Conservation (phyloP, 2,888 invertebrate genomes). For the Brenthis hecate region DNA sequence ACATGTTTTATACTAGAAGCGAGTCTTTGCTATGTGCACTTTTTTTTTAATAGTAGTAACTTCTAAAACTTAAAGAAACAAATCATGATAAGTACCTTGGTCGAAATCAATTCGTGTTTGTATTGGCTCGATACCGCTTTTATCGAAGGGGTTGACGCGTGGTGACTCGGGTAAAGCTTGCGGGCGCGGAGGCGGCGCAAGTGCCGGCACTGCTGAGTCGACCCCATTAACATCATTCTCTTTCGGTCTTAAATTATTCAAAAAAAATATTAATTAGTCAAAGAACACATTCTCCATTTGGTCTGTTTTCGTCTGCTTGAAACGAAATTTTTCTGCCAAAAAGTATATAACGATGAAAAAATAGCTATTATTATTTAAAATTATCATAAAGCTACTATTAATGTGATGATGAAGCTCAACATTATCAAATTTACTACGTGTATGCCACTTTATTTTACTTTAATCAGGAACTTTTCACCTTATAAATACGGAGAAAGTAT, state of each 20-base stretch:
- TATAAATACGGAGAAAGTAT: constrained; percentile 91
- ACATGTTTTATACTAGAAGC: no score
- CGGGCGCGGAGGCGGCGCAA: constrained; percentile 89
- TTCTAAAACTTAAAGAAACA: background rate
- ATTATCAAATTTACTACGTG: background rate
- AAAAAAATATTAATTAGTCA: background rate
- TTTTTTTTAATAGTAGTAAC: background rate
- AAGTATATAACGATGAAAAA: background rate
- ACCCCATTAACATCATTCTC: constrained; percentile 58
- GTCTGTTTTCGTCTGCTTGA: no score
- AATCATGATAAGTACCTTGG: constrained; percentile 34
- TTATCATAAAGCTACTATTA: no score
- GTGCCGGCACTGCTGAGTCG: constrained; percentile 82
- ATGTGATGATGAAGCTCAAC: background rate
- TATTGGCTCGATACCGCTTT: constrained; percentile 71
- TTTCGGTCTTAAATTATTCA: constrained; percentile 75
- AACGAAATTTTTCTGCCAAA: no score
- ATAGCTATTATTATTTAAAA: background rate
- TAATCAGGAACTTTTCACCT: constrained; percentile 72
- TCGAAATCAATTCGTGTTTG: constrained; percentile 42
- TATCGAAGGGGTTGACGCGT: constrained; percentile 90
- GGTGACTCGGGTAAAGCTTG: constrained; percentile 80
- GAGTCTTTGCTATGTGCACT: no score
- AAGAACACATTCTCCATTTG: background rate
- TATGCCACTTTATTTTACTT: background rate